Evolutionary conservation across 2,113 vertebrate species (phyloP).

Genomic region (Quiscalus mexicanus): DNA sequence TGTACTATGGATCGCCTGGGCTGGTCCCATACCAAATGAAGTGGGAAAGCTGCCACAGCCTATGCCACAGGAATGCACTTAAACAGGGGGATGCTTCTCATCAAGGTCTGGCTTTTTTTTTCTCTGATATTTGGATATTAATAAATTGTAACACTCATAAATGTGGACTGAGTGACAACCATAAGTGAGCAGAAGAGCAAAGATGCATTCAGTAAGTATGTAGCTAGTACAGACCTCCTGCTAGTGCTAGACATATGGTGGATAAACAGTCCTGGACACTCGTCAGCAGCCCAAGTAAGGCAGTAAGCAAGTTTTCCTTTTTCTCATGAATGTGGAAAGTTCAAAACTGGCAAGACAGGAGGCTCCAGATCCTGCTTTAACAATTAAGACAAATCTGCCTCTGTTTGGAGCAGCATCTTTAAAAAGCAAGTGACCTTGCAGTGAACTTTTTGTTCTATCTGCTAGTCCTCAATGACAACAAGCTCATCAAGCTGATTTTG

Average conservation of each 20-base stretch:
- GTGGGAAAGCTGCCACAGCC: not conserved
- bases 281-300: not conserved
- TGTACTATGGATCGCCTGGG: not conserved
- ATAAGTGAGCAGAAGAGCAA: not conserved
- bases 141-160: not conserved
- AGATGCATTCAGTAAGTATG: not conserved
- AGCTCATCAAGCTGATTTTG: not conserved
- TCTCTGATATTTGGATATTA: not conserved
- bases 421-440: slow-evolving; percentile 13
- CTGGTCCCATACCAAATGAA: not conserved
- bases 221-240: not conserved
- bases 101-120: not conserved
- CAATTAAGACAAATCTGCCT: slow-evolving; percentile 5
- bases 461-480: not conserved
- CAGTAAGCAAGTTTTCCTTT: not conserved
- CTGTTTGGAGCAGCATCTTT: slow-evolving; percentile 12
- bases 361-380: slow-evolving; percentile 6
- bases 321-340: not conserved
- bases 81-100: not conserved
- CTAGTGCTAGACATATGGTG: rapidly evolving
- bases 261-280: not conserved
- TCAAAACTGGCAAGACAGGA: slow-evolving; percentile 15
- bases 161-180: not conserved
- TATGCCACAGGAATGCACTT: not conserved
- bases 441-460: not conserved